A percentile compares a stretch with the other conserved stretches of the same genome.
Conservation (phyloP, 2,888 invertebrate species). For the Rhaphigaster nebulosa region DNA sequence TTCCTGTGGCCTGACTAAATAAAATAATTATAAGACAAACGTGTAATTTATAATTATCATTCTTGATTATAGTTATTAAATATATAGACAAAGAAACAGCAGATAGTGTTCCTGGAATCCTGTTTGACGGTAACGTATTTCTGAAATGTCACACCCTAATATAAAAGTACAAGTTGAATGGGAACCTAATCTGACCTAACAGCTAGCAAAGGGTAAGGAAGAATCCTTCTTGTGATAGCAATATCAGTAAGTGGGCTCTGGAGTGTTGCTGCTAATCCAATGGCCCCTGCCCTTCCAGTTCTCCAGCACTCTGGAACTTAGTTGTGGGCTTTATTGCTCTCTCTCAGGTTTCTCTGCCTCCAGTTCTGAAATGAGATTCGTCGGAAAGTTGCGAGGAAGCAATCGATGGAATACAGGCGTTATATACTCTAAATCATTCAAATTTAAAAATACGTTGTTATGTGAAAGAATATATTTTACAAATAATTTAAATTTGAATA, state of each 20-base stretch:
- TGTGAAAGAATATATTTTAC: no score
- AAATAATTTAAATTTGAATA: no score
- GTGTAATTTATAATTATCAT: no score
- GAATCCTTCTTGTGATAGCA: slow-evolving; percentile 32
- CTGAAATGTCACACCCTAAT: background rate
- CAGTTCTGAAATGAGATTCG: background rate
- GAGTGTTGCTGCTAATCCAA: slow-evolving; percentile 2
- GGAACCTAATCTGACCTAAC: slow-evolving; percentile 16
- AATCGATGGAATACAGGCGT: background rate
- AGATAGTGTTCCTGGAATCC: no score
- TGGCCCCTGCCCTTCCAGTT: background rate
- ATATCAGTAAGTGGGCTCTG: slow-evolving; percentile 25
- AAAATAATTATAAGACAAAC: no score
- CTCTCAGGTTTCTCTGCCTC: background rate
- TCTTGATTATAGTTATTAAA: no score
- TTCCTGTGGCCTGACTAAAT: no score
- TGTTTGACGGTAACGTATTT: background rate
- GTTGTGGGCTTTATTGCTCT: slow-evolving; percentile 6
- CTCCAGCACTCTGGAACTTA: slow-evolving; percentile 1
- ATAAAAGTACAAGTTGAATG: background rate
- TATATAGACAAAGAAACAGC: no score
- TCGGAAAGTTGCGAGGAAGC: background rate
- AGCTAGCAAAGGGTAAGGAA: background rate
- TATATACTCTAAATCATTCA: background rate
- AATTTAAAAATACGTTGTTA: no score